Evolutionary conservation across 2,888 invertebrate genomes (phyloP).

Genomic region (Sesia bembeciformis): DNA sequence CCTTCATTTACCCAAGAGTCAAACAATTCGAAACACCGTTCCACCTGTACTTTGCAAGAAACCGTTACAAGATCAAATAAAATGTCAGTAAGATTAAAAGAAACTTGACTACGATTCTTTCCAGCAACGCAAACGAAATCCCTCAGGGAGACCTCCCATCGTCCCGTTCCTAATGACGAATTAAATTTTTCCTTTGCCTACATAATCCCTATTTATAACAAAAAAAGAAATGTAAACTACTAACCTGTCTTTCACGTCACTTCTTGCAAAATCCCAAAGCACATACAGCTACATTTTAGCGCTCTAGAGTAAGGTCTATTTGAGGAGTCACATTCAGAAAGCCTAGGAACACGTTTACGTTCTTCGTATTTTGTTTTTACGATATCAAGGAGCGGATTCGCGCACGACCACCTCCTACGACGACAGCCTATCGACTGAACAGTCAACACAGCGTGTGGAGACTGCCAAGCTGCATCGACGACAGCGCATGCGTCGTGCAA

Average conservation of each 20-base stretch:
- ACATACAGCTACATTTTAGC: neutral
- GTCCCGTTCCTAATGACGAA: neutral
- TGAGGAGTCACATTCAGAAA: neutral
- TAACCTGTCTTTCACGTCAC: neutral
- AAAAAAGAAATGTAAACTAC: neutral
- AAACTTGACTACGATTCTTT: neutral
- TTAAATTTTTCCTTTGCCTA: neutral
- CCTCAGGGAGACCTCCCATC: neutral
- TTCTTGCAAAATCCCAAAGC: neutral
- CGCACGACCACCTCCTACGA: constrained; percentile 28
- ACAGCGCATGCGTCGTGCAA: constrained; percentile 57
- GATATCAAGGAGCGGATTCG: neutral
- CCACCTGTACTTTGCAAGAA: too few species aligned
- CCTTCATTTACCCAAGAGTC: too few species aligned
- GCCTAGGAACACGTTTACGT: neutral
- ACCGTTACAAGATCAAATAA: too few species aligned
- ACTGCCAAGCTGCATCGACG: constrained; percentile 52
- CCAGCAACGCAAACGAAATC: neutral
- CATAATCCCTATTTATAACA: too few species aligned
- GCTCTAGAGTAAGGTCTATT: neutral
- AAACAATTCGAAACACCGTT: too few species aligned
- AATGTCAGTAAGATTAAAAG: neutral
- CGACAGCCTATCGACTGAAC: constrained; percentile 55
- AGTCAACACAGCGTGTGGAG: constrained; percentile 32
- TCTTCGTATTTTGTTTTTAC: neutral